Evolutionary conservation across 2,888 invertebrate genomes (phyloP), one percentile per base, ranked within the genome.

Genomic region (Lepidochitona cinerea): DNA sequence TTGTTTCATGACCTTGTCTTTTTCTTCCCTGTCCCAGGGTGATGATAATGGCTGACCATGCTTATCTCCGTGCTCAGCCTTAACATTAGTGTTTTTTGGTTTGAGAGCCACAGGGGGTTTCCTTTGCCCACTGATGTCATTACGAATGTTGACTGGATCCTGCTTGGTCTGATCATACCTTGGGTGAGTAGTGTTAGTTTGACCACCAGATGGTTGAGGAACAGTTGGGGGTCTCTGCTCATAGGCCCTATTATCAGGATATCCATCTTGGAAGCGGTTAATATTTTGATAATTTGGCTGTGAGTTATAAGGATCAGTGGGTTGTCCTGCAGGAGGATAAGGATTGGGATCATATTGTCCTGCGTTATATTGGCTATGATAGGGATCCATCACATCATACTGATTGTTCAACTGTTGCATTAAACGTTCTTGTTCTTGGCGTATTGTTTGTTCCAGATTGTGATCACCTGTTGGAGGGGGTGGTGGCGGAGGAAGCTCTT

Each of bases 11-110:
- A 95, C 95, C 91, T 95, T 94, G 92, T 97, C 97, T 84, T 95
- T 94, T 90, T 97, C 97, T 92, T 97, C 97, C 35, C 97, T 93
- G 86, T 97, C 96, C 97, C 97, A 97, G 0, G 97, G 97, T 92
- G 87, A 83, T 7, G 82, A 79, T 9, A 71, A 70, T 1, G 80
- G 41, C 7, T 72, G 70, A n/a, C 36, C n/a, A 9, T 54, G 14
- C 26, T 66, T 66, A 5, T 37, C 66, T 26, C 35, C 33, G 1
- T 66, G 66, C 18, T 35, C n/a, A 14, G 66, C 59, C 32, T 59
- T 59, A 4, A 59, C 4, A 29, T 59, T 59, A 1, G 26, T 26
- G 26, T 59, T 59, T 26, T 59, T 59, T 14, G 59, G 59, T 26
- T 59, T 59, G 23, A 7, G 1, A 32, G 59, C 59, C 23, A 29